Evolutionary conservation across 2,888 invertebrate genomes (phyloP), one percentile per base, ranked within the genome.

Genomic region (Lepas anatifera): DNA sequence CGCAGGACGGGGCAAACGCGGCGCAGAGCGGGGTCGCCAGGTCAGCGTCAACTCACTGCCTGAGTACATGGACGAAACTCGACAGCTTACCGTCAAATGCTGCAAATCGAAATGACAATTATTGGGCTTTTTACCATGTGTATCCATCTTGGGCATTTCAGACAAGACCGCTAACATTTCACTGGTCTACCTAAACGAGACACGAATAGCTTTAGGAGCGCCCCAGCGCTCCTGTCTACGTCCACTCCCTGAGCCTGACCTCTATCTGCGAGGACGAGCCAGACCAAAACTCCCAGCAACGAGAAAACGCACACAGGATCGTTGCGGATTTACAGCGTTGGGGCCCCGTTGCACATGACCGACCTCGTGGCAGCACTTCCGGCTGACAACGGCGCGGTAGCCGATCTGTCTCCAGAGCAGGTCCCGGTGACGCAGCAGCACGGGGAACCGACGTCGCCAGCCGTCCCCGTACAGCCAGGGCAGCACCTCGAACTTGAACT

Each of bases 181-280:
- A 41, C 41, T 4, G 10, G 48, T 50, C 25, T 16, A 10, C 25
- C 22, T 50, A 50, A 50, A 7, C 16, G 48, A 2, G 48, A 75
- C 81, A 80, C 78, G 75, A 83, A 74, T 75, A 77, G 73, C 75
- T 79, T 78, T 74, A 16, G 41, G 11, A n/a, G n/a, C 41, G 41
- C 16, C 41, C 41, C 11, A 41, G 11, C 41, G 41, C 11, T 41
- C 41, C 41, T 41, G 11, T 84, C 82, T 75, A 81, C 79, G 52
- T 84, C 81, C 85, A 85, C 72, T 82, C 81, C 32, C 77, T 76
- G 70, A 79, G 78, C 70, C 83, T 82, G 64, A 84, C 83, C 48
- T 2, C 48, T n/a, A 50, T 7, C 41, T 41, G 41, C 16, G 1
- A 50, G n/a, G n/a, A n/a, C n/a, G n/a, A n/a, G n/a, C 48, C 48